Percentiles rank a stretch among this genome's conserved stretches.
Conservation (phyloP, 2,888 invertebrate species). For the Choreutis nemorana region DNA sequence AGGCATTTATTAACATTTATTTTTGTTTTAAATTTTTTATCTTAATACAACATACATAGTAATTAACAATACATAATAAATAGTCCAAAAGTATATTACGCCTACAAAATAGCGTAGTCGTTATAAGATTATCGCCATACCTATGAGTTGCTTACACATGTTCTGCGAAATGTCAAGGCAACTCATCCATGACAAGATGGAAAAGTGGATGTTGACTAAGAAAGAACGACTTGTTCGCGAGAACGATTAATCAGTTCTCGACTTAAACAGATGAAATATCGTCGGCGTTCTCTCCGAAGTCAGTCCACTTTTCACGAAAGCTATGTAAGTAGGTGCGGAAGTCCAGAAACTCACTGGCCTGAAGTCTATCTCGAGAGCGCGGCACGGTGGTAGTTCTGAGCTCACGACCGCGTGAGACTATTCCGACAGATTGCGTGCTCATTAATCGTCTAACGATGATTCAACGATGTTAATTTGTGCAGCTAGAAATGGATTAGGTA, state of each 20-base stretch:
- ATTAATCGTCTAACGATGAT: constrained; percentile 19
- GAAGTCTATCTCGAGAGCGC: constrained; percentile 9
- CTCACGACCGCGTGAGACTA: too few species aligned
- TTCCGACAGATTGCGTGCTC: constrained; percentile 16
- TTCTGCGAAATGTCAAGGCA: constrained; percentile 47
- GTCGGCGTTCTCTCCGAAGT: constrained; percentile 17
- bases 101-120: constrained; percentile 67
- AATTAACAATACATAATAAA: constrained; percentile 68
- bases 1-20: constrained; percentile 69
- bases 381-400: too few species aligned
- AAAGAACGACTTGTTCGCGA: constrained; percentile 24
- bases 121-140: constrained; percentile 64
- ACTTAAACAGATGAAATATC: too few species aligned
- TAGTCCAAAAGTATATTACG: constrained; percentile 68
- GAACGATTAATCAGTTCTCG: too few species aligned
- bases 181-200: constrained; percentile 47
- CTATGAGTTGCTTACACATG: constrained; percentile 52
- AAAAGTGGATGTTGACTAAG: constrained; percentile 42
- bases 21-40: constrained; percentile 60
- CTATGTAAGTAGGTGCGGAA: constrained; percentile 18
- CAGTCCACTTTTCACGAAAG: constrained; percentile 26
- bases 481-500: constrained; percentile 33
- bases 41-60: constrained; percentile 68
- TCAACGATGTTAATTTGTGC: constrained; percentile 35
- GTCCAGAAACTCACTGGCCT: constrained; percentile 5